Evolutionary conservation across 2,888 invertebrate genomes (phyloP).

Genomic region (Rhingia rostrata): DNA sequence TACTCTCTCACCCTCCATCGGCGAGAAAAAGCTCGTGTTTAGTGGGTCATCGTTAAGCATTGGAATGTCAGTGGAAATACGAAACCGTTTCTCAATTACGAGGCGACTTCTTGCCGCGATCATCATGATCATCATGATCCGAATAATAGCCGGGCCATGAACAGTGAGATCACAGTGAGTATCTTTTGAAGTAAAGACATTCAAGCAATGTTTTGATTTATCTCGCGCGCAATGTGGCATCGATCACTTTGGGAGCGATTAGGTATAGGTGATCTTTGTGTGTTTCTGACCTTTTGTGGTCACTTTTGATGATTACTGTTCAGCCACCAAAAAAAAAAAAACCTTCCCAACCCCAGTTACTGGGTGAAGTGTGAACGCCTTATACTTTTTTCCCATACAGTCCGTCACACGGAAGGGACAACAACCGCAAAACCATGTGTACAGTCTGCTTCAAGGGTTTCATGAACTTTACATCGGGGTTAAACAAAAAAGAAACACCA

Average conservation of each 20-base stretch:
- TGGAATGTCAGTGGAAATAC: conserved; percentile 63
- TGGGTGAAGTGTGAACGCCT: conserved; percentile 14
- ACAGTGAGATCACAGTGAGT: conserved; percentile 15
- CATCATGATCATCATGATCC: neutral
- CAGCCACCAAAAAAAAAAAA: too few relatives aligned
- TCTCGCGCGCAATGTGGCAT: conserved; percentile 21
- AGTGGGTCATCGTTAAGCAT: conserved; percentile 67
- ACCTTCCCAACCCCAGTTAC: conserved; percentile 4
- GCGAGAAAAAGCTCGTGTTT: conserved; percentile 26
- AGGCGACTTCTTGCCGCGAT: conserved; percentile 13
- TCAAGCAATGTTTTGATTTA: conserved; percentile 23
- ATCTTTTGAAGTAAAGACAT: conserved; percentile 38
- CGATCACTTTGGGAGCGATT: conserved; percentile 46
- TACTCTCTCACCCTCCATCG: conserved; percentile 31
- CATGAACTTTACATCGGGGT: conserved; percentile 45
- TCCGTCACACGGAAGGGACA: conserved; percentile 12
- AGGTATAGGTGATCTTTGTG: conserved; percentile 50
- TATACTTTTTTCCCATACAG: neutral
- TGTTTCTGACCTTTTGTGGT: conserved; percentile 52
- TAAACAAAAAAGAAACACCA: conserved; percentile 20
- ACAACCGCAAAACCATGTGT: conserved; percentile 14
- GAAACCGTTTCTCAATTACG: conserved; percentile 54
- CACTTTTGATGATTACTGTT: neutral
- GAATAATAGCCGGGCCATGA: too few relatives aligned
- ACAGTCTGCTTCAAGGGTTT: conserved; percentile 38